These are phyloP conservation scores for Ciconia stormi DNA, from an alignment of 2,113 vertebrate species.

Conservation along the genomic window DNA sequence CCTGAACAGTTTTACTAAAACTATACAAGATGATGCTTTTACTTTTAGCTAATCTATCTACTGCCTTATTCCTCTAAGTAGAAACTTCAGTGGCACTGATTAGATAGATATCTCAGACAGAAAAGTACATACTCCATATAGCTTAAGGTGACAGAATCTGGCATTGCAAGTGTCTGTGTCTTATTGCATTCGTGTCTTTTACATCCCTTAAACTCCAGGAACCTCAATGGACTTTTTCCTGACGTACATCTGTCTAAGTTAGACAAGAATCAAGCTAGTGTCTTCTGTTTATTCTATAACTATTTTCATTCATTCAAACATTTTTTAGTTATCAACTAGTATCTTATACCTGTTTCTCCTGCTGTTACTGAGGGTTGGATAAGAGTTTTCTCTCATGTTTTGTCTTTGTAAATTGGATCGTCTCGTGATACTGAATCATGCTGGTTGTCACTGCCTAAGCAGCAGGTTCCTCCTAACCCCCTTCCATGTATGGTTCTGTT, in stretches of 20 bases:
- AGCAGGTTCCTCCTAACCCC: neutral
- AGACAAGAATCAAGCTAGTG: neutral
- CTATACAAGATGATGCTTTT: neutral
- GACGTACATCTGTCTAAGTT: neutral
- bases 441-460: neutral
- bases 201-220: neutral
- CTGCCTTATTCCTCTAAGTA: neutral
- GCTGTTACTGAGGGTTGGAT: neutral
- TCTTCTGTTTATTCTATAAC: neutral
- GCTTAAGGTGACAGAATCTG: neutral
- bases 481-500: neutral
- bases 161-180: neutral
- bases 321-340: neutral
- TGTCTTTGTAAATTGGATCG: neutral
- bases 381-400: neutral
- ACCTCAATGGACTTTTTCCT: neutral
- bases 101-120: neutral
- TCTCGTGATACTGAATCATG: neutral
- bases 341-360: neutral
- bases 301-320: neutral
- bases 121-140: neutral
- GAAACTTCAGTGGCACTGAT: neutral
- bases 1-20: neutral
- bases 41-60: neutral
- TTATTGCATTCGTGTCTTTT: neutral